Evolutionary conservation across 2,113 vertebrate genomes (phyloP), one percentile per base, ranked within the genome.

Genomic region (Epinephelus moara): DNA sequence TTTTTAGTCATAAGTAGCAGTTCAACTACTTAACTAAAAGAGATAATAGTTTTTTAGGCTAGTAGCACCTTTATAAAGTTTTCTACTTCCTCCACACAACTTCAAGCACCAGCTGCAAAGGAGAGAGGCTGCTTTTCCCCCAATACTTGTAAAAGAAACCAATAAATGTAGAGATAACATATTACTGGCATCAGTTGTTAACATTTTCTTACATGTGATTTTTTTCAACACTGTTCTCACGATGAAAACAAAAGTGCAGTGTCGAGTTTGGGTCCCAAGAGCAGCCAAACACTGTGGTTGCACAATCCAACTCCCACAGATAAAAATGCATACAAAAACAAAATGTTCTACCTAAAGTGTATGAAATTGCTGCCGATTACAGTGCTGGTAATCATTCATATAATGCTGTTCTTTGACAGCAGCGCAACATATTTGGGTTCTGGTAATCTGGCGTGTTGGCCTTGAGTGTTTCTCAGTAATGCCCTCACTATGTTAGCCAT

Each of bases 401-500:
- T 78, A 80, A 81, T 84, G 57, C 55, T n/a, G 33, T 25, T 70
- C 73, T 72, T 52, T 73, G 42, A 87, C 70, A 78, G 57, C 40
- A 45, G 27, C 7, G 45, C 64, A 80, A 68, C 57, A n/a, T 64
- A 74, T 78, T 52, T 82, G 49, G 53, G 60, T 73, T 78, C 27
- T 82, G 75, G n/a, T 71, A 75, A 73, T 85, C 80, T 79, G 47
- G 5, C 25, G 77, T 72, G 84, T 69, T 86, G 87, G 81, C 47
- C 56, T 82, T 80, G 71, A 79, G 49, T 62, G 61, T 60, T 86
- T 85, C 55, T 55, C 56, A 78, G 63, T 73, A 75, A 84, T 75
- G 72, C 77, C 78, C 78, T 74, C 70, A 80, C 76, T 53, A 73
- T 83, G 72, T 66, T 73, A 57, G 64, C 50, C 82, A 73, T 78